A percentile compares a stretch with the other conserved stretches of the same genome.
Evolutionary conservation across 2,113 vertebrate genomes (phyloP).

Genomic region (Marmota flaviventris): DNA sequence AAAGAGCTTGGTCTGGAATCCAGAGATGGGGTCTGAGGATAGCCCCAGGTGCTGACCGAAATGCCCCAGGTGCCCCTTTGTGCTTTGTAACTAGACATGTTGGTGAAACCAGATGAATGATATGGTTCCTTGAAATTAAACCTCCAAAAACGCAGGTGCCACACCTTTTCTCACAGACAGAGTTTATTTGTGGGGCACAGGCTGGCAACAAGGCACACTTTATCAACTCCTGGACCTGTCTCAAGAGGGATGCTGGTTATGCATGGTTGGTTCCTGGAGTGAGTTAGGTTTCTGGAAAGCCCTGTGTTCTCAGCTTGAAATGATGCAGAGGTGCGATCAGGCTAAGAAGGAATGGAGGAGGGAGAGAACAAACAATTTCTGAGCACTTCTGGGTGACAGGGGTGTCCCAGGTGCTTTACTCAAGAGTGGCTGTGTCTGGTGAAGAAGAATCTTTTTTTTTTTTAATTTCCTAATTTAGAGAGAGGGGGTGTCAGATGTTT

Average conservation of each 20-base stretch:
- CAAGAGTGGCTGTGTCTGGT: neutral
- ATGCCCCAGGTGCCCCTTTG: neutral
- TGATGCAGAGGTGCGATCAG: neutral
- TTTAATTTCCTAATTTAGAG: neutral
- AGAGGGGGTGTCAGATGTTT: neutral
- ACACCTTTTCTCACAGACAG: slow-evolving; percentile 30
- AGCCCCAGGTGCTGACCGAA: neutral
- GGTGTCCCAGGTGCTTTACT: neutral
- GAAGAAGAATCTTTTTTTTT: neutral
- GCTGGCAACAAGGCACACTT: neutral
- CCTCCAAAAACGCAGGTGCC: neutral
- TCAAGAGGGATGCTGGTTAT: neutral
- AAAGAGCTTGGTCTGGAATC: neutral
- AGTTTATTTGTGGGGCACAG: neutral
- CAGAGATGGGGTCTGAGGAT: neutral
- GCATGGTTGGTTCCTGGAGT: neutral
- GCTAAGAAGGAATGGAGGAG: neutral
- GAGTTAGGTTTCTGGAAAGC: neutral
- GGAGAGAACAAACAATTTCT: neutral
- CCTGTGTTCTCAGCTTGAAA: neutral
- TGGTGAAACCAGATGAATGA: neutral
- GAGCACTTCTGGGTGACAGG: neutral
- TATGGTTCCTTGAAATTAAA: neutral
- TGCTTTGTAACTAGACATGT: neutral
- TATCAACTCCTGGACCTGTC: neutral